These are phyloP conservation scores for Enteromius thamalakanensis DNA, from an alignment of 2,797 vertebrate genomes.

Conservation along the genomic window DNA sequence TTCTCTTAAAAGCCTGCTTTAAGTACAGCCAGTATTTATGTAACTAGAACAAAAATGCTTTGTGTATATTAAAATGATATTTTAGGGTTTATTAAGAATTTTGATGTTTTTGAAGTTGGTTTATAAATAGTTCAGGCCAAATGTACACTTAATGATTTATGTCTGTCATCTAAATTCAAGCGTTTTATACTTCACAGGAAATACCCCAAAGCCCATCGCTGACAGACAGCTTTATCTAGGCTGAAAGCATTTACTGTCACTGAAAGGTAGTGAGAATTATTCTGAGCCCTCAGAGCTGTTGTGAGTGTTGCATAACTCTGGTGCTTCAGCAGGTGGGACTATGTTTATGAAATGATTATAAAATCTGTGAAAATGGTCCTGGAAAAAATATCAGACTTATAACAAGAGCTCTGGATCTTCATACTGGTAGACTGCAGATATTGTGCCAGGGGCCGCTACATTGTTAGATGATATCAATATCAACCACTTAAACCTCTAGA, in stretches of 20 bases:
- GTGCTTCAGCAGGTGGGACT: constrained; percentile 50
- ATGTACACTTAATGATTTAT: constrained; percentile 34
- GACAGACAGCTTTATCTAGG: constrained; percentile 42
- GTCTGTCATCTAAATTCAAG: not conserved
- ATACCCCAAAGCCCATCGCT: constrained; percentile 28
- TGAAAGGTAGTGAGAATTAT: constrained; percentile 20
- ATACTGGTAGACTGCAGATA: constrained; percentile 24
- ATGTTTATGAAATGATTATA: not conserved
- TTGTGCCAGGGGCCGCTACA: constrained; percentile 46
- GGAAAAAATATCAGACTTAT: constrained; percentile 19
- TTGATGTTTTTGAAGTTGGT: not conserved
- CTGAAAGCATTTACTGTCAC: constrained; percentile 19
- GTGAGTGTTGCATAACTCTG: constrained; percentile 39
- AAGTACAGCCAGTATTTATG: not conserved
- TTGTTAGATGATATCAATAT: constrained; percentile 36
- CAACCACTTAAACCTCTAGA: constrained; percentile 35
- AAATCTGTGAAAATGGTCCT: not conserved
- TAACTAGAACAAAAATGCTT: not conserved
- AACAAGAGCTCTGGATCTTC: constrained; percentile 28
- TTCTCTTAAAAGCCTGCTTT: not conserved
- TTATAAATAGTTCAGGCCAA: constrained; percentile 25
- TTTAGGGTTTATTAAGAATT: not conserved
- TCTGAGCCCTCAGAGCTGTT: constrained; percentile 27
- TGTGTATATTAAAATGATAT: not conserved
- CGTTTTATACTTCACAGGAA: constrained; percentile 35